Evolutionary conservation across 2,113 vertebrate genomes (phyloP).

Genomic region (Caretta caretta): DNA sequence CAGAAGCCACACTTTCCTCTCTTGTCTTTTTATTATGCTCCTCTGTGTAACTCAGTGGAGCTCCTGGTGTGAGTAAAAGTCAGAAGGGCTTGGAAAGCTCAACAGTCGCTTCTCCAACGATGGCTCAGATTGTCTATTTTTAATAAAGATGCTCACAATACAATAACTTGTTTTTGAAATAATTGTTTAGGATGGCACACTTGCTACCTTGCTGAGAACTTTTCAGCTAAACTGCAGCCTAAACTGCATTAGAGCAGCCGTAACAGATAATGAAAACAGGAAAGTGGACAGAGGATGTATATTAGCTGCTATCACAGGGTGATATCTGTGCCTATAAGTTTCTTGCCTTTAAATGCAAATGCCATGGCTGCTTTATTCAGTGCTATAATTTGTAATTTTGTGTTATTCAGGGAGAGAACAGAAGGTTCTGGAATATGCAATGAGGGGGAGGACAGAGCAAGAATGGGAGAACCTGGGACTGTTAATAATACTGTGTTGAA

Average conservation of each 20-base stretch:
- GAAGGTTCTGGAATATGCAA: neutral
- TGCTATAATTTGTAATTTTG: neutral
- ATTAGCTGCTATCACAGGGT: neutral
- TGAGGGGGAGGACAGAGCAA: neutral
- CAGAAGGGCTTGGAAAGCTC: neutral
- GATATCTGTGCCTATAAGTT: neutral
- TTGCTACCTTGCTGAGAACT: neutral
- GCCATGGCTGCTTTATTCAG: neutral
- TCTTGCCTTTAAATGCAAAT: neutral
- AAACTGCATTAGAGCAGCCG: neutral
- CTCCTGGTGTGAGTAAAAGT: neutral
- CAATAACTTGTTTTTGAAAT: neutral
- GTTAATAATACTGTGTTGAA: accelerated
- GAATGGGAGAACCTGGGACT: neutral
- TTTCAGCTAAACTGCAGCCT: neutral
- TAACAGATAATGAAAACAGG: neutral
- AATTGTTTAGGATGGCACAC: neutral
- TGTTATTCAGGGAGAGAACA: neutral
- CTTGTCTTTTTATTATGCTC: neutral
- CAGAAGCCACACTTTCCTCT: neutral
- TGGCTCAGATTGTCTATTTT: neutral
- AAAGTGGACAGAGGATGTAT: neutral
- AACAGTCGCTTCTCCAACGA: neutral
- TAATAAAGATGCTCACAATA: neutral
- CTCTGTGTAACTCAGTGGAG: neutral